A percentile compares a stretch with the other conserved stretches of the same genome.
Evolutionary conservation across 2,113 vertebrate genomes (phyloP).

Genomic region (Bubo bubo): DNA sequence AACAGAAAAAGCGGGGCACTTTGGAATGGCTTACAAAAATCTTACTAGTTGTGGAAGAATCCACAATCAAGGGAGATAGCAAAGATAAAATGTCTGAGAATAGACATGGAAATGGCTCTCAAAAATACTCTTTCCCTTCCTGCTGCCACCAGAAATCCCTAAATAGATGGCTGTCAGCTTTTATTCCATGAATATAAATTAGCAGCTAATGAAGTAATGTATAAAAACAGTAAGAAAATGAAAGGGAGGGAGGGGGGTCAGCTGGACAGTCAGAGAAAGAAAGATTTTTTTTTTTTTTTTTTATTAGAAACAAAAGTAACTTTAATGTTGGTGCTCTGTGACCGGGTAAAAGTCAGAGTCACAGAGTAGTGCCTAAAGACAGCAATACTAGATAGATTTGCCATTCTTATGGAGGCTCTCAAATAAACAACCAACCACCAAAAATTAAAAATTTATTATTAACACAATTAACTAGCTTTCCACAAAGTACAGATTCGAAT

Average conservation of each 20-base stretch:
- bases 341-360: neutral
- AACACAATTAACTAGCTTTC: too few species aligned
- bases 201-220: conserved; percentile 37
- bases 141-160: neutral
- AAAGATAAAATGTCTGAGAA: conserved; percentile 17
- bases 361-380: neutral
- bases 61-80: neutral
- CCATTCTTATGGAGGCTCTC: neutral
- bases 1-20: neutral
- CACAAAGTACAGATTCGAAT: too few species aligned
- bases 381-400: neutral
- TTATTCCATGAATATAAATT: conserved; percentile 52
- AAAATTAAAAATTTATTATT: too few species aligned
- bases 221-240: conserved; percentile 28
- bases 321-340: neutral
- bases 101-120: neutral
- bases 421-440: too few species aligned
- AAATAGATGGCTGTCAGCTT: conserved; percentile 42
- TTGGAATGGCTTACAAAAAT: neutral
- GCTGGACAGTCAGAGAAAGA: neutral
- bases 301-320: neutral
- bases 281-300: neutral
- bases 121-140: neutral
- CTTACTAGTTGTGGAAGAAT: neutral
- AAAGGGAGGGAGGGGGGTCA: neutral